These are phyloP conservation scores for Eurystomus glaucurus DNA, from an alignment of 2,797 vertebrate species.

Conservation along the genomic window DNA sequence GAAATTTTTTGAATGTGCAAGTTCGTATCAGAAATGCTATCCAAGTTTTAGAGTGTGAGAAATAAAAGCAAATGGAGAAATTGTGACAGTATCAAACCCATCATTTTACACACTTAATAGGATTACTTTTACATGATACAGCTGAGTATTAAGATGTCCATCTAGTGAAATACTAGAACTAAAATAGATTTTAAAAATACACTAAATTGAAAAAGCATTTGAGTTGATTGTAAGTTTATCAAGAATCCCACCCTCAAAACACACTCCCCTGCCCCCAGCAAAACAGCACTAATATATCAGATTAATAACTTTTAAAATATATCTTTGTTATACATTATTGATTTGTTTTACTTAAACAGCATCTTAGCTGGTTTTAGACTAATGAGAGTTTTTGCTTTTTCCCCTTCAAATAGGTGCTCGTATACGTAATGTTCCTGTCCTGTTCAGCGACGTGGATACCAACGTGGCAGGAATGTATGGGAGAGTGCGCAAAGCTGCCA, in stretches of 20 bases:
- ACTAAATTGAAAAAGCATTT: neutral
- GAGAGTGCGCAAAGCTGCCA: constrained; percentile 95
- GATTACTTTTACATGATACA: neutral
- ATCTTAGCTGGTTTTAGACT: neutral
- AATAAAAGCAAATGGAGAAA: neutral
- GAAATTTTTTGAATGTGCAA: neutral
- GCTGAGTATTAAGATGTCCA: neutral
- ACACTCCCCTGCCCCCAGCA: neutral
- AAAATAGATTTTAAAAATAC: neutral
- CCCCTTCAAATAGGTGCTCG: constrained; percentile 85
- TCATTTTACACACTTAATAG: neutral
- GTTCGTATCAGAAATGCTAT: neutral
- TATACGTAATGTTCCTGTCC: constrained; percentile 91
- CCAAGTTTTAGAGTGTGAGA: neutral
- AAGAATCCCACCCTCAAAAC: neutral
- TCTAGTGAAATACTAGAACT: neutral
- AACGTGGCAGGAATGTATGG: constrained; percentile 90
- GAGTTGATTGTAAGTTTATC: neutral
- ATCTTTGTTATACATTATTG: accelerated
- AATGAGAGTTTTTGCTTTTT: neutral
- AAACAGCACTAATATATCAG: accelerated
- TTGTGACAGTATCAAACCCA: neutral
- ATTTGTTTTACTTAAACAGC: neutral
- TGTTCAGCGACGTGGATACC: constrained; percentile 90
- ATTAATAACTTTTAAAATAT: neutral